Base-by-base conservation (phyloP, 2,888 invertebrate genomes). In the Nymphalis c-album region DNA sequence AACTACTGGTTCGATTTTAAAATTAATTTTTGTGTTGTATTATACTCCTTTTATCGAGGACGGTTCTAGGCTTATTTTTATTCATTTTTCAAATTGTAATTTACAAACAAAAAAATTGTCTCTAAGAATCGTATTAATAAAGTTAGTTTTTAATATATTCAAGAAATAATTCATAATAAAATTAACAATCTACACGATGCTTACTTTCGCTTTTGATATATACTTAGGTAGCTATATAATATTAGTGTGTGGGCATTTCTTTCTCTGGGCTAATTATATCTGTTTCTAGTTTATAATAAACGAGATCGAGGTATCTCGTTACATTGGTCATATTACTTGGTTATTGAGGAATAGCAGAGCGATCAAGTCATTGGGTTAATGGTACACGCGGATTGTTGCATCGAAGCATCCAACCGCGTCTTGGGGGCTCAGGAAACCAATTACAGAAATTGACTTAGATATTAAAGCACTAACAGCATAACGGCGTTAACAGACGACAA, bases 341-440 rank as follows among this genome's bases (percentile, higher is more conserved):
- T 73, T 68, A 79, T 83, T 80, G 71, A 78, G 79, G 82, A 82
- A 83, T 83, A 85, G 83, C 80, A 82, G 81, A 86, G 81, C 86
- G 86, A 84, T 79, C 88, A 85, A 87, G 88, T 87, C 89, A 90
- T 84, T 90, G 84, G 90, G 89, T 90, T 85, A 90, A 84, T 88
- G 77, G 88, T 79, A 87, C 87, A 83, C 75, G 79, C 85, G 85
- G 85, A 84, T 82, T 79, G 78, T 75, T 79, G 84, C 78, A 77
- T 81, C 70, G 74, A 78, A 71, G 79, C 83, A 84, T 76, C 77
- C 78, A 75, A 84, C 31, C 55, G 80, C 86, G 81, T 74, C 77
- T 73, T 72, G 63, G 61, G 68, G 70, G 64, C 73, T 68, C 61
- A 67, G 73, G 70, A 73, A 76, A 74, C 63, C 74, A 75, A 78